Conservation (phyloP, 2,888 invertebrate species). For the Parnassius smintheus region DNA sequence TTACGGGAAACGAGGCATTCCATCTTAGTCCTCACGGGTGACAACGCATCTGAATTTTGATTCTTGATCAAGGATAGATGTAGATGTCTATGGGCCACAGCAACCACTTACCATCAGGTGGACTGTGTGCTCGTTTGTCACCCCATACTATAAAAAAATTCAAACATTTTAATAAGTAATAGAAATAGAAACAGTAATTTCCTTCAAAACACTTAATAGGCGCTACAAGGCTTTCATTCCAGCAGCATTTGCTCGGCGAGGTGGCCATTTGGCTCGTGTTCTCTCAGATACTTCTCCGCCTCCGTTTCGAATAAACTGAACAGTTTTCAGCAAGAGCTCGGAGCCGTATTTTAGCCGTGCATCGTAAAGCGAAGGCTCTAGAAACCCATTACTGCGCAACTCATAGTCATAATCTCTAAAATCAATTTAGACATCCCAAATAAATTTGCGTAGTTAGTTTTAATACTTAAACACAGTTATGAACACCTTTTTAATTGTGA, state of each 20-base stretch:
- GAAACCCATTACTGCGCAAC: slow-evolving; percentile 55
- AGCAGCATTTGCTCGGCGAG: slow-evolving; percentile 63
- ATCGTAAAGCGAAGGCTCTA: slow-evolving; percentile 70
- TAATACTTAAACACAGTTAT: too few species aligned
- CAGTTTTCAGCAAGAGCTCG: slow-evolving; percentile 64
- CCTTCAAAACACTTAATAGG: slow-evolving; percentile 49
- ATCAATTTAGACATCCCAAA: slow-evolving; percentile 12
- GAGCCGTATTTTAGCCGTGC: slow-evolving; percentile 70
- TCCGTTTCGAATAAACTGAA: slow-evolving; percentile 70
- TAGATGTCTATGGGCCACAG: too few species aligned
- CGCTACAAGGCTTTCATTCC: slow-evolving; percentile 52
- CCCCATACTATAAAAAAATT: too few species aligned
- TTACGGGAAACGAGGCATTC: too few species aligned
- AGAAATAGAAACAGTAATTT: slow-evolving; percentile 24
- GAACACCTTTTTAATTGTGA: too few species aligned
- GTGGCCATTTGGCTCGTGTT: slow-evolving; percentile 69
- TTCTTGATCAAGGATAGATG: too few species aligned
- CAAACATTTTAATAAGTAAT: not conserved
- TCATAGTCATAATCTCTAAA: slow-evolving; percentile 35
- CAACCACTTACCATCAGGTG: too few species aligned
- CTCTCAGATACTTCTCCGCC: slow-evolving; percentile 64
- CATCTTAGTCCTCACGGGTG: too few species aligned
- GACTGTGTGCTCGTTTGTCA: too few species aligned
- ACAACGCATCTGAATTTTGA: too few species aligned
- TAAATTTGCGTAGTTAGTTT: not conserved